Percentiles rank a stretch among this genome's conserved stretches.
These are phyloP conservation scores for Myotis findleyi DNA, from an alignment of 2,797 vertebrate species.

Conservation along the genomic window DNA sequence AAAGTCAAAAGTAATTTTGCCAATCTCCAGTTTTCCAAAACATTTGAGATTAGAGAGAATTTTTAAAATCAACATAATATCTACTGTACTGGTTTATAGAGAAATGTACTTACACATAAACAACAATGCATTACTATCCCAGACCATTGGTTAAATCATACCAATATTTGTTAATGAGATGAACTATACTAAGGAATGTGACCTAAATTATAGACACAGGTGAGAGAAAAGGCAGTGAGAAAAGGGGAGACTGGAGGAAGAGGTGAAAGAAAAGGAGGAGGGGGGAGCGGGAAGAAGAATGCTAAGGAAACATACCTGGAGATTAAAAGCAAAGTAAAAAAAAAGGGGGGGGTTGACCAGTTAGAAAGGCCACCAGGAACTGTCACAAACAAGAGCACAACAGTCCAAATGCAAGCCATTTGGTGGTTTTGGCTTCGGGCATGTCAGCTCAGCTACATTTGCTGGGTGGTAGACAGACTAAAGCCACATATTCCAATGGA, in stretches of 20 bases:
- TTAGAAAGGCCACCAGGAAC: background rate
- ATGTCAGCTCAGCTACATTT: background rate
- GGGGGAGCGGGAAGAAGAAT: background rate
- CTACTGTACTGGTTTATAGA: background rate
- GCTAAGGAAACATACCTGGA: background rate
- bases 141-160: background rate
- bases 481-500: background rate
- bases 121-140: background rate
- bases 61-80: background rate
- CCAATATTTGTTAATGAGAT: background rate
- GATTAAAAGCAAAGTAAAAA: slow-evolving; percentile 5
- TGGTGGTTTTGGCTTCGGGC: background rate
- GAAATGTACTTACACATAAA: background rate
- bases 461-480: background rate
- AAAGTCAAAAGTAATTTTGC: slow-evolving; percentile 22
- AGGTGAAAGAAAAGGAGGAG: background rate
- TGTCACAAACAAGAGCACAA: slow-evolving; percentile 18
- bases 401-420: background rate
- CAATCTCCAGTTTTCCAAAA: slow-evolving; percentile 17
- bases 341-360: background rate
- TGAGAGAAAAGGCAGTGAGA: background rate
- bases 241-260: background rate
- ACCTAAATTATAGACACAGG: background rate
- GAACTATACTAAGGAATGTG: background rate
- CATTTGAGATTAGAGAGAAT: background rate